Percentiles rank a stretch among this genome's conserved stretches.
Evolutionary conservation across 1,140 invertebrate species (phyloP).

Genomic region (Latrodectus geometricus): DNA sequence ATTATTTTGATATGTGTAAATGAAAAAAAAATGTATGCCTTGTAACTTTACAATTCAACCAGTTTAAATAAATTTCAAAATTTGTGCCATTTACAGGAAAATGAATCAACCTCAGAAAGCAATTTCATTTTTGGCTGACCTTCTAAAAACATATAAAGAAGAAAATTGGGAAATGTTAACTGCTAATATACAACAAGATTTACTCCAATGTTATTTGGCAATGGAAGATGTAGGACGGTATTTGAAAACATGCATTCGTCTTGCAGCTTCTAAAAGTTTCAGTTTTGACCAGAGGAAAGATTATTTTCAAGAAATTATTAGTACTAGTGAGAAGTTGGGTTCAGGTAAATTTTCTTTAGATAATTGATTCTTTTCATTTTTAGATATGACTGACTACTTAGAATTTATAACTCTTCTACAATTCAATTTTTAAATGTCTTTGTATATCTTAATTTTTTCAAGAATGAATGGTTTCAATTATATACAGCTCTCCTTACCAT

Average conservation of each 20-base stretch:
- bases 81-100: constrained; percentile 70
- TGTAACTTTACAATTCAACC: too few relatives aligned
- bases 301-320: constrained; percentile 70
- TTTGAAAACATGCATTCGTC: constrained; percentile 76
- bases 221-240: constrained; percentile 79
- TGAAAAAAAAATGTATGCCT: too few relatives aligned
- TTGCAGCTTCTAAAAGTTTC: constrained; percentile 79
- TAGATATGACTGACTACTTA: background rate
- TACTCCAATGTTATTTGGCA: constrained; percentile 86
- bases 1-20: too few relatives aligned
- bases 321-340: constrained; percentile 63
- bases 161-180: constrained; percentile 88
- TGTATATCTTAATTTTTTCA: too few relatives aligned
- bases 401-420: too few relatives aligned
- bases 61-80: too few relatives aligned
- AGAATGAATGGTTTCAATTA: too few relatives aligned
- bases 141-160: constrained; percentile 84
- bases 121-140: constrained; percentile 87
- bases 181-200: constrained; percentile 82
- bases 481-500: too few relatives aligned
- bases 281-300: constrained; percentile 68
- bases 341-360: constrained; percentile 42
- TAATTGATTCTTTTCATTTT: background rate
- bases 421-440: too few relatives aligned
- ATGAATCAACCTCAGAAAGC: constrained; percentile 88